phyloP scores from a whole-genome alignment of 1,140 invertebrate genomes.

The Monochamus saltuarius region DNA sequence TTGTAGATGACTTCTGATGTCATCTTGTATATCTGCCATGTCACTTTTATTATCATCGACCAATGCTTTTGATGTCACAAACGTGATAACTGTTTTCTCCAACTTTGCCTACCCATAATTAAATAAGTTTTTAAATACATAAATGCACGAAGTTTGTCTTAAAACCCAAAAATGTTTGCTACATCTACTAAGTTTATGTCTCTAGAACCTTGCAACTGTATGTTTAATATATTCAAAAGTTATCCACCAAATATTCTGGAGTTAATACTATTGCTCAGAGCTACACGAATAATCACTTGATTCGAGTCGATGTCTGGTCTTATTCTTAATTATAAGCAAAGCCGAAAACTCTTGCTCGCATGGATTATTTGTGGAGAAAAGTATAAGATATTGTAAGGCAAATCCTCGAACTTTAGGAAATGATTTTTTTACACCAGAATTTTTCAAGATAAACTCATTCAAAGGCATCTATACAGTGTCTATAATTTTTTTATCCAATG shows the following conservation, averaged over 20 bases:
- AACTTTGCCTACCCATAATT: too few relatives aligned
- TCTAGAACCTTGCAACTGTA: too few relatives aligned
- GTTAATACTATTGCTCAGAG: conserved; percentile 17
- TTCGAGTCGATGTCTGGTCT: conserved; percentile 12
- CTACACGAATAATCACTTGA: conserved; percentile 17
- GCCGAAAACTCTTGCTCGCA: conserved; percentile 24
- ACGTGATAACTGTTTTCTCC: neutral
- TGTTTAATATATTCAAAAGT: too few relatives aligned
- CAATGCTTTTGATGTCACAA: neutral
- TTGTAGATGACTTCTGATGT: neutral
- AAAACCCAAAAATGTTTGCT: too few relatives aligned
- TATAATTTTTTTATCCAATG: neutral
- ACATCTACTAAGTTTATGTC: too few relatives aligned
- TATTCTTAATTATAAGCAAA: conserved; percentile 13
- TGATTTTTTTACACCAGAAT: conserved; percentile 2
- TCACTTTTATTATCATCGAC: neutral
- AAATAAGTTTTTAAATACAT: too few relatives aligned
- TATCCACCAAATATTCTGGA: too few relatives aligned
- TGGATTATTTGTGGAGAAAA: conserved; percentile 17
- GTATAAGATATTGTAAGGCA: neutral
- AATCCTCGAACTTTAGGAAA: conserved; percentile 1
- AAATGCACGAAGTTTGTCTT: too few relatives aligned
- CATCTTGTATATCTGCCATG: too few relatives aligned
- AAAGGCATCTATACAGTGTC: conserved; percentile 16
- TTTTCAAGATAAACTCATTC: neutral